These are phyloP conservation scores for Oedothorax gibbosus DNA, from an alignment of 1,140 invertebrate species.

Conservation along the genomic window DNA sequence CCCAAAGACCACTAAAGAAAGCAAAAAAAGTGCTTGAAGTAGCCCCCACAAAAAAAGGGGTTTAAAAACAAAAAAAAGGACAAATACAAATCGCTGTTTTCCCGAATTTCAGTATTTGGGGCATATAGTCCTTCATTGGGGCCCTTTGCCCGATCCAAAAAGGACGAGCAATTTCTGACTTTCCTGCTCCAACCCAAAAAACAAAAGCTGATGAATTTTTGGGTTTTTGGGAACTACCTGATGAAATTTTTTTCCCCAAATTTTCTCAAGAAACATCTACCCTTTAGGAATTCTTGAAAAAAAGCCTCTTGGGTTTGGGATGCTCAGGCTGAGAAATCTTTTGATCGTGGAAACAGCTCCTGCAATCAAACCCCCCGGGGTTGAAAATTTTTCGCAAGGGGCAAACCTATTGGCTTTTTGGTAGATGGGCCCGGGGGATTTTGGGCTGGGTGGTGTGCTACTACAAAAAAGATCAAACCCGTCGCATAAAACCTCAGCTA, in stretches of 20 bases:
- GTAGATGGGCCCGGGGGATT: conserved; percentile 70
- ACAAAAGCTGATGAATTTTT: conserved; percentile 35
- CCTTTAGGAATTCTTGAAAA: neutral
- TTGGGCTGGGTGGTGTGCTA: conserved; percentile 25
- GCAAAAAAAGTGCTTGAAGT: neutral
- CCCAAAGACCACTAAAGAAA: conserved; percentile 2
- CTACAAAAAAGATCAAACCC: no score
- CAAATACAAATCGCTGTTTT: conserved; percentile 32
- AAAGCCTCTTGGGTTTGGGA: conserved; percentile 31
- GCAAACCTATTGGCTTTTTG: conserved; percentile 64
- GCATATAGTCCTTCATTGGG: conserved; percentile 18
- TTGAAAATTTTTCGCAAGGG: conserved; percentile 64
- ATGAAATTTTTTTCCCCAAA: conserved; percentile 22
- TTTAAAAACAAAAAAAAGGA: conserved; percentile 18
- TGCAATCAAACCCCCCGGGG: conserved; percentile 10
- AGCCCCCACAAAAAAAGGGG: neutral
- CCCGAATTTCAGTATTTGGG: conserved; percentile 40
- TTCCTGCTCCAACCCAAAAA: conserved; percentile 29
- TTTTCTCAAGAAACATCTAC: conserved; percentile 31
- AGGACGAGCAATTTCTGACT: conserved; percentile 23
- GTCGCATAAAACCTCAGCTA: no score
- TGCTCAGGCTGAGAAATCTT: conserved; percentile 22
- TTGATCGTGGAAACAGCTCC: conserved; percentile 34
- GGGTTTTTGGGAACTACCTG: conserved; percentile 36
- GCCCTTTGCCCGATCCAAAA: conserved; percentile 1